Conservation (phyloP, 23 tunicate species). For the Ascidia mentula region DNA sequence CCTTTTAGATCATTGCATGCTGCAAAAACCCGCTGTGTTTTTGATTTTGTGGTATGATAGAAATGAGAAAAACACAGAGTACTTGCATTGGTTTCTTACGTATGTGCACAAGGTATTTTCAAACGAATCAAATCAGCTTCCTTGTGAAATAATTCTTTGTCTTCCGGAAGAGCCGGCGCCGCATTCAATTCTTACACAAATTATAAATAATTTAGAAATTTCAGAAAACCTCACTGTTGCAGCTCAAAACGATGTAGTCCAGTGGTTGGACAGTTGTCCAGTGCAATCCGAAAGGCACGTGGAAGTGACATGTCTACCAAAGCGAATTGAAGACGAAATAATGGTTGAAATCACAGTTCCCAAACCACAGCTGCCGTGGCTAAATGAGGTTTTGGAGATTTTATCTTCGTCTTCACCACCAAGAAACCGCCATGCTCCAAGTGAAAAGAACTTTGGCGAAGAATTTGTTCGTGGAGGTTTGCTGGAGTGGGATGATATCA, state of each 20-base stretch:
- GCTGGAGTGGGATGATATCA: conserved; percentile 43
- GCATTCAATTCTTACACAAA: neutral
- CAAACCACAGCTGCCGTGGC: conserved; percentile 12
- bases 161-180: neutral
- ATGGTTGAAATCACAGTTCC: neutral
- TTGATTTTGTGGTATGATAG: conserved; percentile 16
- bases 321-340: neutral
- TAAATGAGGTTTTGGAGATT: conserved; percentile 17
- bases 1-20: neutral
- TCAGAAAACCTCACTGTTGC: neutral
- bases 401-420: neutral
- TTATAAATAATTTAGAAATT: neutral
- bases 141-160: neutral
- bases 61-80: neutral
- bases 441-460: conserved; percentile 31
- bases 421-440: neutral
- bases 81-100: conserved; percentile 8
- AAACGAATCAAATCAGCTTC: neutral
- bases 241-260: neutral
- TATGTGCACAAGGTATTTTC: neutral
- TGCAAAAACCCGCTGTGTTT: neutral
- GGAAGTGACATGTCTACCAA: neutral
- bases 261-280: neutral
- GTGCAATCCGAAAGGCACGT: neutral
- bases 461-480: conserved; percentile 52